Conservation (phyloP, 2,797 vertebrate species). For the Amphiprion clarkii region DNA sequence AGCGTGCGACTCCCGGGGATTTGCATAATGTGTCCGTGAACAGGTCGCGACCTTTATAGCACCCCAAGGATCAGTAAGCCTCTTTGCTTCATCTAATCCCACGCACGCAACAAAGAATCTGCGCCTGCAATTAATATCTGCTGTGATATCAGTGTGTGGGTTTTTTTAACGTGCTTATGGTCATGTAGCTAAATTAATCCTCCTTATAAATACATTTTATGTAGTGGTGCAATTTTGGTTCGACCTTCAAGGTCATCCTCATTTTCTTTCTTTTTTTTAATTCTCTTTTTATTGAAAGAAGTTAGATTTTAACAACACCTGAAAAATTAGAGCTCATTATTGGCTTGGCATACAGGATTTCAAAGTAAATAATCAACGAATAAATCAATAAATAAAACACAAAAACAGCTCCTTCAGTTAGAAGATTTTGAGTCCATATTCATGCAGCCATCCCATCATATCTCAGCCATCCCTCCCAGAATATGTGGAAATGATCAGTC, state of each 20-base stretch:
- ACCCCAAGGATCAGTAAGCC: slow-evolving; percentile 62
- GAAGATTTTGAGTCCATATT: no score
- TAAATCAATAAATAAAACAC: no score
- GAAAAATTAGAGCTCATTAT: no score
- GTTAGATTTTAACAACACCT: no score
- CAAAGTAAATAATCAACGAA: no score
- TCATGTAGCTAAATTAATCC: background rate
- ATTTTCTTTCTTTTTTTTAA: background rate
- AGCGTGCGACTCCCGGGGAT: slow-evolving; percentile 18
- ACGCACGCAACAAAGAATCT: slow-evolving; percentile 23
- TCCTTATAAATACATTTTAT: background rate
- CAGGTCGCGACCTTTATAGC: slow-evolving; percentile 61
- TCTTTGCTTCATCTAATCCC: slow-evolving; percentile 69
- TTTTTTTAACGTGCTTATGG: slow-evolving; percentile 3
- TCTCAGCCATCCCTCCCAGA: no score
- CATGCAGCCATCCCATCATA: no score
- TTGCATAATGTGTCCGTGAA: slow-evolving; percentile 48
- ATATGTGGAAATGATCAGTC: no score
- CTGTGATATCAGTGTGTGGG: slow-evolving; percentile 26
- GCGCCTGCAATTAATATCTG: slow-evolving; percentile 19
- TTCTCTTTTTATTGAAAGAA: no score
- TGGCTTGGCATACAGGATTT: no score
- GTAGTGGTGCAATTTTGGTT: background rate
- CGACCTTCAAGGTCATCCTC: background rate
- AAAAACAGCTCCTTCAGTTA: no score